Percentiles rank a stretch among this genome's conserved stretches.
Conservation (phyloP, 2,113 vertebrate genomes). For the Pristiophorus japonicus region DNA sequence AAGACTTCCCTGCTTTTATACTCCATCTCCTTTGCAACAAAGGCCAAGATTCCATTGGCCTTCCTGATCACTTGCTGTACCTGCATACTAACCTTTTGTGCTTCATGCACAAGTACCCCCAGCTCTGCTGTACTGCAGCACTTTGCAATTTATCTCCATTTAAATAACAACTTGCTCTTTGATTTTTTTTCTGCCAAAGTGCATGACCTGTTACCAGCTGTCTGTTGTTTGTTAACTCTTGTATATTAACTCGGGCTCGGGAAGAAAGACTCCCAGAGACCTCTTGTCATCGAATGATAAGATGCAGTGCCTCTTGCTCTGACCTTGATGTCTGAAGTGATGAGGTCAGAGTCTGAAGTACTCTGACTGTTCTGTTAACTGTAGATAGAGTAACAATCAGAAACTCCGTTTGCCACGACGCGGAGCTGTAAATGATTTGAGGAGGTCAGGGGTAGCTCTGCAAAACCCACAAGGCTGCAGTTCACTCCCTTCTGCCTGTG, state of each 20-base stretch:
- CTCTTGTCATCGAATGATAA: neutral
- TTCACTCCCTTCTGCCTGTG: neutral
- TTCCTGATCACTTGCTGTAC: too few relatives aligned
- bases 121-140: too few relatives aligned
- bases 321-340: neutral
- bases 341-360: neutral
- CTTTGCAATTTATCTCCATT: too few relatives aligned
- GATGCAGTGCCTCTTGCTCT: neutral
- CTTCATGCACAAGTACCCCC: too few relatives aligned
- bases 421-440: neutral
- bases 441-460: neutral
- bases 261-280: neutral
- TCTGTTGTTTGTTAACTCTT: neutral
- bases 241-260: neutral
- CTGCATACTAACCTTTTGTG: too few relatives aligned
- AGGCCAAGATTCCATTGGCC: too few relatives aligned
- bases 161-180: too few relatives aligned
- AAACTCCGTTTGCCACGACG: neutral
- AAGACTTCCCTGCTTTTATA: too few relatives aligned
- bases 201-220: too few relatives aligned
- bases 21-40: too few relatives aligned
- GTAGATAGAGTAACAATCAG: neutral
- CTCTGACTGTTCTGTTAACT: neutral
- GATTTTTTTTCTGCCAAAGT: too few relatives aligned
- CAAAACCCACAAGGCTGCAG: neutral